These are phyloP conservation scores for Pampusana beccarii DNA, from an alignment of 2,113 vertebrate species.

Conservation along the genomic window DNA sequence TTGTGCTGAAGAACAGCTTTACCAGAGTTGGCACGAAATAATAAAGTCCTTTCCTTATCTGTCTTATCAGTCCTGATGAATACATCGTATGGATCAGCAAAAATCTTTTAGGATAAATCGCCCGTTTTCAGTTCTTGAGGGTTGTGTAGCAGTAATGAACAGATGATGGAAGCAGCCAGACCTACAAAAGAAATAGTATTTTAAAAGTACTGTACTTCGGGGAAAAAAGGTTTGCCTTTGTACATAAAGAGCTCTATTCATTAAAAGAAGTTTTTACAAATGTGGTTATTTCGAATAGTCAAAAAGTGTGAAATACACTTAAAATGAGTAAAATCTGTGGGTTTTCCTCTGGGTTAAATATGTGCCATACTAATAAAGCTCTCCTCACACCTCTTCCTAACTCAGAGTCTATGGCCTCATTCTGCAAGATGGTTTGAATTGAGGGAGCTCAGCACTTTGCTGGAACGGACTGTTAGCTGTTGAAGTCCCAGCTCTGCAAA, in stretches of 20 bases:
- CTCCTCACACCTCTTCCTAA: constrained; percentile 46
- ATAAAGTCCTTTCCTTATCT: constrained; percentile 43
- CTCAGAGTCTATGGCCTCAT: constrained; percentile 1
- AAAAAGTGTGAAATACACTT: constrained; percentile 63
- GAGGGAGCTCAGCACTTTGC: constrained; percentile 25
- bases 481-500: background rate
- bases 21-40: background rate
- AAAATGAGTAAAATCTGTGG: constrained; percentile 55
- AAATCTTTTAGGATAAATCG: background rate
- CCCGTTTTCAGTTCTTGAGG: background rate
- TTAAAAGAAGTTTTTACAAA: constrained; percentile 63
- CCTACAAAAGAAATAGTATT: constrained; percentile 61
- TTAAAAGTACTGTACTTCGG: constrained; percentile 29
- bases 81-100: background rate
- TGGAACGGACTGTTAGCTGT: background rate
- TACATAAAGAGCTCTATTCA: constrained; percentile 66
- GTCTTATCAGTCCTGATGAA: constrained; percentile 27
- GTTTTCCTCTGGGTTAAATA: constrained; percentile 60
- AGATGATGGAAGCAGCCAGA: constrained; percentile 72
- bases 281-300: constrained; percentile 56
- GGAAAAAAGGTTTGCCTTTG: constrained; percentile 40
- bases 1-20: background rate
- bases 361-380: constrained; percentile 47
- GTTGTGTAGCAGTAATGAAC: constrained; percentile 52
- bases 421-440: constrained; percentile 36